Percentiles rank a stretch among this genome's conserved stretches.
phyloP scores from a whole-genome alignment of 2,113 vertebrate species.

The Raja brachyura region DNA sequence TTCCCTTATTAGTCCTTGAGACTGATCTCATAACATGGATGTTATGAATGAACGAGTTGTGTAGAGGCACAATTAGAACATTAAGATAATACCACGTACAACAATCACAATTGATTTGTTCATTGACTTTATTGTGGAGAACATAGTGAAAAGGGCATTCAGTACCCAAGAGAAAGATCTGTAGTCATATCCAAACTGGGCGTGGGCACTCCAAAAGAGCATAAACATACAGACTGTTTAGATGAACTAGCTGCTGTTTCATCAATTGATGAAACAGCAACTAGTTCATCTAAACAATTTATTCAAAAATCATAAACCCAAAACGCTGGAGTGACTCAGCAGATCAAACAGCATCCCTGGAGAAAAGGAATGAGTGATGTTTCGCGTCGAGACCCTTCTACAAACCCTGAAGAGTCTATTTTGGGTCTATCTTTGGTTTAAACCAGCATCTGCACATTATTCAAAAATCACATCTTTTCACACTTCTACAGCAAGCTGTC shows the following conservation, averaged over 20 bases:
- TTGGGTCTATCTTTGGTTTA: no score
- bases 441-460: neutral
- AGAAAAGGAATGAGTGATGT: no score
- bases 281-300: no score
- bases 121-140: slow-evolving; percentile 10
- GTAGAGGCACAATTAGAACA: slow-evolving; percentile 6
- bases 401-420: no score
- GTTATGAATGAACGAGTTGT: neutral
- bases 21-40: neutral
- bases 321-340: no score
- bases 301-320: neutral
- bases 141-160: slow-evolving; percentile 20
- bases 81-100: neutral
- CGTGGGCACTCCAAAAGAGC: neutral
- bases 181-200: neutral
- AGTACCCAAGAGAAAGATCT: slow-evolving; percentile 1
- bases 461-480: neutral
- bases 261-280: no score
- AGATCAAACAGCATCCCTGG: no score
- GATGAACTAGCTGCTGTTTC: neutral
- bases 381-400: no score
- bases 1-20: neutral
- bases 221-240: no score
- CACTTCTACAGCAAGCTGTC: neutral
- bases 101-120: neutral